Evolutionary conservation across 2,797 vertebrate species (phyloP).

Genomic region (Channa striata): DNA sequence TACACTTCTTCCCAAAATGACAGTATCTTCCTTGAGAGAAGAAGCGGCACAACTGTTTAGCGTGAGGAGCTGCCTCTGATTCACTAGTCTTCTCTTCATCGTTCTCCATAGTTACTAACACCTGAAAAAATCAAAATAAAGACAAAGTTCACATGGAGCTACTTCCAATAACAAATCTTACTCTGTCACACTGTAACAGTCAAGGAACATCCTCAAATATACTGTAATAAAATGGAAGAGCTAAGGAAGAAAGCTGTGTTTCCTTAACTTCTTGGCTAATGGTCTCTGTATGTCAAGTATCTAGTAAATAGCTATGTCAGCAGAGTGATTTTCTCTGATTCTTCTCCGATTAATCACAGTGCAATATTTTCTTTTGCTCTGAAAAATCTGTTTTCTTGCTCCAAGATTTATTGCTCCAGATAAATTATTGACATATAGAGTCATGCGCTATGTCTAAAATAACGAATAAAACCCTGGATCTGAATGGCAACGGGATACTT

Average conservation of each 20-base stretch:
- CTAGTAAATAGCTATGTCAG: background rate
- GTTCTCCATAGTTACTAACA: slow-evolving; percentile 52
- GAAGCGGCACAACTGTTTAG: slow-evolving; percentile 81
- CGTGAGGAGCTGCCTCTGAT: slow-evolving; percentile 16
- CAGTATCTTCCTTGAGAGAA: slow-evolving; percentile 85
- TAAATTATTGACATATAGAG: background rate
- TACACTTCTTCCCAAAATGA: slow-evolving; percentile 84
- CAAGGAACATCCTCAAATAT: background rate
- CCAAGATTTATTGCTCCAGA: background rate
- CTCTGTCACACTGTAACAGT: background rate
- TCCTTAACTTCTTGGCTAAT: too few species aligned
- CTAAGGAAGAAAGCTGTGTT: background rate
- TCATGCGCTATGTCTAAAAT: too few species aligned
- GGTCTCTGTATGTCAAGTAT: too few species aligned
- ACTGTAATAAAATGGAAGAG: background rate
- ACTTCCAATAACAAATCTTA: background rate
- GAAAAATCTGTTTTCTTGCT: too few species aligned
- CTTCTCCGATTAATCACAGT: too few species aligned
- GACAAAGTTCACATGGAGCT: background rate
- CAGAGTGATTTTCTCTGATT: background rate
- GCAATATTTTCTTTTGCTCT: too few species aligned
- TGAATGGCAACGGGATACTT: background rate
- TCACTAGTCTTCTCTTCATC: slow-evolving; percentile 44
- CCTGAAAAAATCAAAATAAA: slow-evolving; percentile 32
- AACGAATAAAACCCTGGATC: too few species aligned